phyloP scores from a whole-genome alignment of 92 coral and sea anemone genomes.

The Pocillopora grandis region DNA sequence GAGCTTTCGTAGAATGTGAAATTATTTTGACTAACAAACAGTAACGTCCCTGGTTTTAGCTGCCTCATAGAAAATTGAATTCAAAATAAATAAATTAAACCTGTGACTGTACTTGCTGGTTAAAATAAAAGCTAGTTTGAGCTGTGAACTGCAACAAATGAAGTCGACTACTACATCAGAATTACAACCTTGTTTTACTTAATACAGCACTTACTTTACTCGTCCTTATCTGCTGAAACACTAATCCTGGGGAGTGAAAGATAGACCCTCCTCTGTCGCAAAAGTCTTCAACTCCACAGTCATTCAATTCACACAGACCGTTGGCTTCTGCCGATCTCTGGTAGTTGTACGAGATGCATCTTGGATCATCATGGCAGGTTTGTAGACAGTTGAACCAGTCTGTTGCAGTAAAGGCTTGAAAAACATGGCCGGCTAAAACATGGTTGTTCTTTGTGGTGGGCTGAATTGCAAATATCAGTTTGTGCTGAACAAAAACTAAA shows the following conservation, averaged over 20 bases:
- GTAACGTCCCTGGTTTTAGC: too few species aligned
- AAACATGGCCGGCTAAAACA: conserved; percentile 10
- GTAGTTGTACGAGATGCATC: conserved; percentile 47
- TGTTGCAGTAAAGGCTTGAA: not conserved
- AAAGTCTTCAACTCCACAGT: conserved; percentile 5
- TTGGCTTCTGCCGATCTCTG: conserved; percentile 12
- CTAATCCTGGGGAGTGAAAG: conserved; percentile 3
- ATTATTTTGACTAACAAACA: too few species aligned
- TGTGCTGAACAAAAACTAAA: not conserved
- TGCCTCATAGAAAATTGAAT: too few species aligned
- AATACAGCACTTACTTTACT: not conserved
- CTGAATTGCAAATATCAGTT: not conserved
- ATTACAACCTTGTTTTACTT: too few species aligned
- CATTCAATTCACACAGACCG: conserved; percentile 17
- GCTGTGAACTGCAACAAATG: too few species aligned
- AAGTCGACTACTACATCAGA: too few species aligned
- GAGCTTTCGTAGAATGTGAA: too few species aligned
- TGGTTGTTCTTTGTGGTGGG: conserved; percentile 9
- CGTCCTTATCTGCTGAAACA: conserved; percentile 14
- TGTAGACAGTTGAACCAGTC: conserved; percentile 43
- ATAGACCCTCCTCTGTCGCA: not conserved
- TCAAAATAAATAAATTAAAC: too few species aligned
- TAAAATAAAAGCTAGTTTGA: too few species aligned
- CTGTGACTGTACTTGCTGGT: too few species aligned
- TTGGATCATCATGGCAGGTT: conserved; percentile 12